Evolutionary conservation across 2,797 vertebrate genomes (phyloP).

Genomic region (Schizothorax lantsangensis): DNA sequence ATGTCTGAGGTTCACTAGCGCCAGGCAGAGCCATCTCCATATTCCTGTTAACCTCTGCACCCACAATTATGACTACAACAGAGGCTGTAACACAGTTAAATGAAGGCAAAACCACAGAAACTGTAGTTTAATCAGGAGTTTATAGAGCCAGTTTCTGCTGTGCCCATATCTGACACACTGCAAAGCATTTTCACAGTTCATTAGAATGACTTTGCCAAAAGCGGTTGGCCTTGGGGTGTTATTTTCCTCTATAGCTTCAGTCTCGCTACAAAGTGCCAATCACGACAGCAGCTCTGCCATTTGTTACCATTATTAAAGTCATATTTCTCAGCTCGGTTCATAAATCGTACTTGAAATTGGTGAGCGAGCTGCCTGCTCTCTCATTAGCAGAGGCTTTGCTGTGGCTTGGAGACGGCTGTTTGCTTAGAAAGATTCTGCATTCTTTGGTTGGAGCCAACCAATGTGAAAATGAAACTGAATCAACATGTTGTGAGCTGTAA

Average conservation of each 20-base stretch:
- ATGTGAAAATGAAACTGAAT: slow-evolving; percentile 17
- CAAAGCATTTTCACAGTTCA: slow-evolving; percentile 81
- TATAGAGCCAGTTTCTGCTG: slow-evolving; percentile 74
- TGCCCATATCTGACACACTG: slow-evolving; percentile 74
- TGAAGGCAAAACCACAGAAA: slow-evolving; percentile 73
- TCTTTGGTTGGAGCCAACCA: slow-evolving; percentile 17
- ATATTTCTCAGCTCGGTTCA: slow-evolving; percentile 73
- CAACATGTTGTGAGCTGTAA: slow-evolving; percentile 4
- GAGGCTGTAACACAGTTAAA: slow-evolving; percentile 71
- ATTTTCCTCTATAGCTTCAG: slow-evolving; percentile 68
- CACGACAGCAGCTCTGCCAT: slow-evolving; percentile 66
- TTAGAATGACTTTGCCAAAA: slow-evolving; percentile 65
- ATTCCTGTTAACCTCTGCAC: slow-evolving; percentile 46
- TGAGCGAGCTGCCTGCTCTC: slow-evolving; percentile 56
- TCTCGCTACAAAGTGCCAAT: slow-evolving; percentile 50
- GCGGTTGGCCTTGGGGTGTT: slow-evolving; percentile 64
- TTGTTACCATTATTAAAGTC: slow-evolving; percentile 82
- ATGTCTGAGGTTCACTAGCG: slow-evolving; percentile 72
- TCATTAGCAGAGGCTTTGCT: slow-evolving; percentile 2
- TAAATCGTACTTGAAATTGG: slow-evolving; percentile 75
- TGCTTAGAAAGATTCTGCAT: slow-evolving; percentile 23
- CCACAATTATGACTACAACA: slow-evolving; percentile 65
- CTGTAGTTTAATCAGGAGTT: slow-evolving; percentile 75
- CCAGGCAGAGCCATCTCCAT: slow-evolving; percentile 60
- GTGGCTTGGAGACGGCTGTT: slow-evolving; percentile 22